Conservation (phyloP, 2,888 invertebrate genomes). For the Epirrita christyi region DNA sequence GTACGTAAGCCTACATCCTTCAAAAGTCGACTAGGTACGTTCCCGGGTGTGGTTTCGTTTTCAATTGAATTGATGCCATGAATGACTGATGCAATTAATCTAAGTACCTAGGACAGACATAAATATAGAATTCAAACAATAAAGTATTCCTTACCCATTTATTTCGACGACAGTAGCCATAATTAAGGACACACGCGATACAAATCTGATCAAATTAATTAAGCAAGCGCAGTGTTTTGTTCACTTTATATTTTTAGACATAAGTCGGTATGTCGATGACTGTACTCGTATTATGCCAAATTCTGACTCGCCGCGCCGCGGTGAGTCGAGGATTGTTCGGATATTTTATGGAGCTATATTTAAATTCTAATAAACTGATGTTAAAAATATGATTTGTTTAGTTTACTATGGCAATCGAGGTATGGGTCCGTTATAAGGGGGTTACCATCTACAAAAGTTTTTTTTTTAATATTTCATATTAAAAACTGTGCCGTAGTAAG, state of each 20-base stretch:
- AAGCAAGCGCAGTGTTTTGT: conserved; percentile 42
- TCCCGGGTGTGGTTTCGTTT: not conserved
- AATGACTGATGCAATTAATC: conserved; percentile 6
- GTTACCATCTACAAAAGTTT: not conserved
- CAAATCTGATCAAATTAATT: conserved; percentile 43
- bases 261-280: conserved; percentile 44
- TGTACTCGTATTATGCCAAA: conserved; percentile 58
- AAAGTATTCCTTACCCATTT: conserved; percentile 61
- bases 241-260: conserved; percentile 50
- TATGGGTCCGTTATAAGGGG: not conserved
- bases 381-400: not conserved
- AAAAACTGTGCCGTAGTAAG: conserved; percentile 49
- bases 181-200: conserved; percentile 45
- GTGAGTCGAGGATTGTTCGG: conserved; percentile 38
- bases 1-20: no score
- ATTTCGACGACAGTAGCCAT: conserved; percentile 65
- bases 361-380: conserved; percentile 9
- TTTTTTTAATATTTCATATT: not conserved
- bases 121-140: conserved; percentile 16
- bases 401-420: not conserved
- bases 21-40: not conserved
- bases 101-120: conserved; percentile 3
- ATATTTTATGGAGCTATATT: conserved; percentile 30
- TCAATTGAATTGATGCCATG: conserved; percentile 1
- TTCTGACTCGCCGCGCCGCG: conserved; percentile 41